Conservation (phyloP, 2,888 invertebrate genomes). For the Glyphotaelius pellucidus region DNA sequence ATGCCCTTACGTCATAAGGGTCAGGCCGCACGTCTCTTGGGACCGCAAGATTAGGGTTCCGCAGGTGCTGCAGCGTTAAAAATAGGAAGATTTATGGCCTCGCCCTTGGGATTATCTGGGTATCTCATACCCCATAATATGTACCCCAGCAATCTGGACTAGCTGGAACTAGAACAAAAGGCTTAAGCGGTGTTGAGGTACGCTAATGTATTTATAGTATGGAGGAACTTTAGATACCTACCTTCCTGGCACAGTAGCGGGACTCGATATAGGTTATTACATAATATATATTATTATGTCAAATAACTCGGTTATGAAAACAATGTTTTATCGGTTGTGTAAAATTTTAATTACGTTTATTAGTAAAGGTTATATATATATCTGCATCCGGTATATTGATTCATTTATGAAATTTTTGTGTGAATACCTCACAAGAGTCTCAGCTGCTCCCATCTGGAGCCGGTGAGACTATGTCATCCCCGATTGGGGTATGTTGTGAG, state of each 20-base stretch:
- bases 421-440: too few species aligned
- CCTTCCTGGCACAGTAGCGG: background rate
- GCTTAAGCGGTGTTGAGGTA: background rate
- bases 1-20: background rate
- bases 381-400: too few species aligned
- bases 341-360: too few species aligned
- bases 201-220: background rate
- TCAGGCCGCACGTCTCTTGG: constrained; percentile 6
- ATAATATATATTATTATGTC: too few species aligned
- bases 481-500: too few species aligned
- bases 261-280: background rate
- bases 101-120: constrained; percentile 28
- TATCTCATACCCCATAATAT: background rate
- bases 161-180: constrained; percentile 9
- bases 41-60: constrained; percentile 30
- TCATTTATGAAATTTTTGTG: too few species aligned
- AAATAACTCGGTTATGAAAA: too few species aligned
- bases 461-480: too few species aligned
- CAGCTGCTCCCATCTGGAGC: too few species aligned
- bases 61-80: constrained; percentile 48
- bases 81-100: constrained; percentile 49
- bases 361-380: too few species aligned
- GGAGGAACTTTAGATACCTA: background rate
- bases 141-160: background rate
- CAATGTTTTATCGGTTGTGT: too few species aligned